phyloP scores from a whole-genome alignment of 2,797 vertebrate species.

The Microchirus variegatus region DNA sequence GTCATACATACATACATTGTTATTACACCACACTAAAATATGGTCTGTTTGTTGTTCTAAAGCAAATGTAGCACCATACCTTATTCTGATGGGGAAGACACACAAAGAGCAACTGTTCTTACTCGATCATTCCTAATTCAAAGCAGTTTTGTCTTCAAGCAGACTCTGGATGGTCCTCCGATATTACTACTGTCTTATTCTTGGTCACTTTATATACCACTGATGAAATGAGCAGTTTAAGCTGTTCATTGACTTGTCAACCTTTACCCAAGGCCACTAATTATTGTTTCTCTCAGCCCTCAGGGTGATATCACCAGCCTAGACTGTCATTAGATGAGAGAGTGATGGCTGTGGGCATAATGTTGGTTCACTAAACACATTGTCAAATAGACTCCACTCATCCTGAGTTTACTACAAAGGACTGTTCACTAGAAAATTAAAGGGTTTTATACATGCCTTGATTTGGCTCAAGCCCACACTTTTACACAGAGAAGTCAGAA shows the following conservation, averaged over 20 bases:
- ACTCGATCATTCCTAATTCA: background rate
- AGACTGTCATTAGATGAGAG: slow-evolving; percentile 57
- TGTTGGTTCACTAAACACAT: slow-evolving; percentile 31
- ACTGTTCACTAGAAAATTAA: slow-evolving; percentile 41
- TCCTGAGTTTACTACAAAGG: slow-evolving; percentile 36
- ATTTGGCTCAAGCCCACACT: slow-evolving; percentile 4
- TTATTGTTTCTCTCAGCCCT: slow-evolving; percentile 32
- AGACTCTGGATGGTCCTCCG: slow-evolving; percentile 8
- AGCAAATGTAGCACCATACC: slow-evolving; percentile 22
- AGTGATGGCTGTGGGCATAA: slow-evolving; percentile 10
- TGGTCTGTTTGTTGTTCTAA: background rate
- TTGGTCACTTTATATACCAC: slow-evolving; percentile 46
- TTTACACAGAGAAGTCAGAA: slow-evolving; percentile 33
- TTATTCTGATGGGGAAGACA: slow-evolving; percentile 13
- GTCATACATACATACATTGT: too few relatives aligned
- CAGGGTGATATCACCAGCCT: slow-evolving; percentile 40
- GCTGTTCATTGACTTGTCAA: slow-evolving; percentile 21
- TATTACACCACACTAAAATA: too few relatives aligned
- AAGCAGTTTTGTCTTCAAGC: slow-evolving; percentile 1
- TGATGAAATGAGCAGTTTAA: slow-evolving; percentile 7
- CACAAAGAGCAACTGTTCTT: slow-evolving; percentile 2
- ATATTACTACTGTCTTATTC: background rate
- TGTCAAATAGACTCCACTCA: slow-evolving; percentile 28
- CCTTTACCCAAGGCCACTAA: slow-evolving; percentile 42
- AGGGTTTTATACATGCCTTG: slow-evolving; percentile 23